Base-by-base conservation (phyloP, 1,140 invertebrate genomes). In the Ceratina australensis region DNA sequence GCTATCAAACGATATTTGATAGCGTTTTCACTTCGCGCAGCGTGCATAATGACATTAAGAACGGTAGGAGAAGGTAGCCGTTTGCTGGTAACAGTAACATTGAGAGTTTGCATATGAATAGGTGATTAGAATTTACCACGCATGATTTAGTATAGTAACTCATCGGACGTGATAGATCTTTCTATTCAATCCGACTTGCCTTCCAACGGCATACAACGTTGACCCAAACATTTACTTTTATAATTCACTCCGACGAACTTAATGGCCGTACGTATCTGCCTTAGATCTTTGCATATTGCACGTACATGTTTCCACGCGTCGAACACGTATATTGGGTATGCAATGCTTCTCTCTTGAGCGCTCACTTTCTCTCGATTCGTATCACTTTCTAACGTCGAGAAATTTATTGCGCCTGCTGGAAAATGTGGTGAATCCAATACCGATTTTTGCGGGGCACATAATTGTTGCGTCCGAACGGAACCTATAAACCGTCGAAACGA, bases 21-120 rank as follows among this genome's bases (percentile, higher is more conserved):
- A 56, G 22, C n/a, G 49, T 59, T 60, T 71, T 59, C 56, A 59
- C 28, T 24, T 15, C 10, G 56, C 15, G 22, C 33, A 18, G 13
- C 3, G 28, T 18, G 18, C 15, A 47, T 57, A 57, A 20, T 33
- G 24, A 56, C 26, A 42, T 56, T 57, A 47, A 24, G 42, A 16
- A 26, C 33, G 26, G 28, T 15, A 42, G 22, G 33, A 18, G 26
- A 26, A 20, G 33, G 33, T 42, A 10, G 13, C 18, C 5, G 52
- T 16, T 33, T 4, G 22, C 8, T 42, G 50, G 18, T 16, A 56
- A 65, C 28, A 26, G 28, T 47, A 74, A 47, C 52, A 57, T 24
- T 12, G 64, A 74, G 26, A 28, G 68, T 74, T 67, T 67, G 72
- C 72, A 74, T 66, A 74, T 74, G 63, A 74, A 74, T 74, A 10